Conservation (phyloP, 1,140 invertebrate species). For the Drosophila eugracilis region DNA sequence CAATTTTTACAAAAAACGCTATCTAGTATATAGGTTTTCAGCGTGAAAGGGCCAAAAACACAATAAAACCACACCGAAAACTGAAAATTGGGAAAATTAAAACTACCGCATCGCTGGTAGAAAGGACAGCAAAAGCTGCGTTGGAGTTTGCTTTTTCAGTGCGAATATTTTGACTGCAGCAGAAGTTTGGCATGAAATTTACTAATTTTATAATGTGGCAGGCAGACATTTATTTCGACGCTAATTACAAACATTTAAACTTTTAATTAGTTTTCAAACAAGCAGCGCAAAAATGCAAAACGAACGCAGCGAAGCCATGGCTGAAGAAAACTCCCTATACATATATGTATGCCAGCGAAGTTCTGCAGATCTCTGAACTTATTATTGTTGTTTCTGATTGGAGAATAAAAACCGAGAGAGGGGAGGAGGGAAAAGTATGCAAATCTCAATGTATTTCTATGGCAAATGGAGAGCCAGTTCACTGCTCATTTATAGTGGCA, state of each 20-base stretch:
- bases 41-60: constrained; percentile 12
- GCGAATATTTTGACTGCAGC: constrained; percentile 52
- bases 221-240: constrained; percentile 80
- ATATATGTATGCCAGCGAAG: constrained; percentile 14
- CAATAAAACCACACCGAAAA: constrained; percentile 36
- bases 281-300: constrained; percentile 39
- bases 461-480: constrained; percentile 29
- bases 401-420: neutral
- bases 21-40: constrained; percentile 4
- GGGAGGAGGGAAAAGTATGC: constrained; percentile 28
- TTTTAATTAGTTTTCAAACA: constrained; percentile 81
- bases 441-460: constrained; percentile 56
- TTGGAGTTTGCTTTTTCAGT: constrained; percentile 38
- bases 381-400: constrained; percentile 33
- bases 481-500: constrained; percentile 40
- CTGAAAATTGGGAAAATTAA: constrained; percentile 43
- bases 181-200: constrained; percentile 72
- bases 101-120: constrained; percentile 24
- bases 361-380: constrained; percentile 42
- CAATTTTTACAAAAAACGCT: too few species aligned
- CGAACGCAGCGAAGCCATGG: constrained; percentile 29
- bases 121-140: constrained; percentile 16
- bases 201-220: constrained; percentile 81
- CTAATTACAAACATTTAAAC: constrained; percentile 82
- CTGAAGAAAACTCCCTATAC: constrained; percentile 27